Evolutionary conservation across 2,888 invertebrate species (phyloP).

Genomic region (Empis livida): DNA sequence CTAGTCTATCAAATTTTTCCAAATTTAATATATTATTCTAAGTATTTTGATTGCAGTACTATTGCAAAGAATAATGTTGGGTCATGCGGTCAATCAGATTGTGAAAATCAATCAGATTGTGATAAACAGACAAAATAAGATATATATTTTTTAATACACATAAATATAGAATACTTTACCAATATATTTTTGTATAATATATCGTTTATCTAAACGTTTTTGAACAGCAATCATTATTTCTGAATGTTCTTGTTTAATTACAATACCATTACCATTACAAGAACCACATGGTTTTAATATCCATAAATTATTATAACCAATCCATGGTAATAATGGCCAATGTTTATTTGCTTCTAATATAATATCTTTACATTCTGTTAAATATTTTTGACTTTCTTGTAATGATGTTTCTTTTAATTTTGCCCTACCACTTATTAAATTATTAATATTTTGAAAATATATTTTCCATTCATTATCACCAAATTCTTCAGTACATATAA

Average conservation of each 20-base stretch:
- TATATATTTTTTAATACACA: too few species aligned
- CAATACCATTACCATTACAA: conserved; percentile 44
- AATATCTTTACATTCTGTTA: neutral
- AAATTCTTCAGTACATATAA: neutral
- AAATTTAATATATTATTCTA: too few species aligned
- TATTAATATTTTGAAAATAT: neutral
- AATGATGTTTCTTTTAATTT: neutral
- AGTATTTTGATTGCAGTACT: too few species aligned
- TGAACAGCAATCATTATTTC: neutral
- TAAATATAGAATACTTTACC: neutral
- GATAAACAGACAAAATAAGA: too few species aligned
- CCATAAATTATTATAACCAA: conserved; percentile 71
- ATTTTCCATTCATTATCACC: neutral
- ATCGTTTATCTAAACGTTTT: neutral
- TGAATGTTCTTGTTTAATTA: neutral
- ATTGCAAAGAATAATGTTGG: too few species aligned
- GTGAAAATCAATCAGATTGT: too few species aligned
- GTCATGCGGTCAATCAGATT: too few species aligned
- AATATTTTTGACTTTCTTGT: neutral
- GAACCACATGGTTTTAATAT: conserved; percentile 62
- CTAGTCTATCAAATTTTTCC: too few species aligned
- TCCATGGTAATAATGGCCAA: conserved; percentile 49
- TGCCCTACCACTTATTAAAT: neutral
- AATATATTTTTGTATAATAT: neutral
- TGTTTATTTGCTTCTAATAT: conserved; percentile 34